Evolutionary conservation across 2,888 invertebrate species (phyloP), one percentile per base, ranked within the genome.

Genomic region (Bellardia bayeri): DNA sequence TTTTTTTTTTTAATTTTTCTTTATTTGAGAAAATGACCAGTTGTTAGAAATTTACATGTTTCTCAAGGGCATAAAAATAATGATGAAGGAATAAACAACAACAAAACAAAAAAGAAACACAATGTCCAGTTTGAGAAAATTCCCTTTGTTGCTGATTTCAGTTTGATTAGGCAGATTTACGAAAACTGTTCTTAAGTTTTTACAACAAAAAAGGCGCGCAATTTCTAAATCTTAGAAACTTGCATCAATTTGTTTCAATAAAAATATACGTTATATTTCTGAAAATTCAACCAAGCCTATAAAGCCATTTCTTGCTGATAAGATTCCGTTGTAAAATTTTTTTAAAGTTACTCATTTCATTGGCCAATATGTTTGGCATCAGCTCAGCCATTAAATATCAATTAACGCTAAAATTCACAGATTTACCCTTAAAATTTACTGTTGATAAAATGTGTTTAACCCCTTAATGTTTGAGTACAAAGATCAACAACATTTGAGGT

Each of bases 1-100:
- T 86, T 79, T 69, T 51, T 63, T 13, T 14, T 75, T 51, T 33
- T 71, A 13, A 45, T 9, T 45, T 45, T 45, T 13, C 3, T 45
- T 45, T 13, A 37, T 54, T 64, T 71, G 58, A 82, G 82, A 74
- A 87, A 82, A 56, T 78, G 56, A 78, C 33, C 82, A 78, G 84
- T 78, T 82, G 78, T 42, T 66, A 33, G 9, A 61, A 68, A 82
- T 61, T 82, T 75, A 68, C 69, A 61, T 63, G 63, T 63, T 37
- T 11, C 45, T 61, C 13, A 45, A 45, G 45, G 45, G 45, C 45
- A 45, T 45, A 13, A 45, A 45, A 13, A 45, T 7, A 45, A 13
- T 11, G 13, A 13, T 45, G 13, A 33, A 33, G 3, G 13, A 42
- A 45, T 45, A 13, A 45, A 42, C 42, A 40, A 40, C 5, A 45